Evolutionary conservation across 2,113 vertebrate genomes (phyloP).

Genomic region (Takifugu flavidus): DNA sequence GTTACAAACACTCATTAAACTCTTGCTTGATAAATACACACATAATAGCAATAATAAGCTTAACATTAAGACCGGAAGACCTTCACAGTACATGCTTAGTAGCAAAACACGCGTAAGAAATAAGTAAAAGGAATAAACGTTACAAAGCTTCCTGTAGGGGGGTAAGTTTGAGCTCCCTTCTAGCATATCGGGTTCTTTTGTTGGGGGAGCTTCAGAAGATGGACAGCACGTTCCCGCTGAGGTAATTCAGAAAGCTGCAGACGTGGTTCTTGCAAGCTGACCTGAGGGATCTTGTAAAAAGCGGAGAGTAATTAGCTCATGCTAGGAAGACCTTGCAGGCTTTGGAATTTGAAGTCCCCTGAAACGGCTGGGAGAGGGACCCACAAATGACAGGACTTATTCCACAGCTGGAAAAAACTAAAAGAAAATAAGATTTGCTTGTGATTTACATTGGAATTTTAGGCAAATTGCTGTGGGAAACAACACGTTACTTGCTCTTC

Average conservation of each 20-base stretch:
- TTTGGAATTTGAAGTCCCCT: conserved; percentile 50
- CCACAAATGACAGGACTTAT: neutral
- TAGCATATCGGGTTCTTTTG: conserved; percentile 23
- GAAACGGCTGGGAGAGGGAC: conserved; percentile 7
- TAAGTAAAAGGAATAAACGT: conserved; percentile 56
- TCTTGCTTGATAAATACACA: conserved; percentile 43
- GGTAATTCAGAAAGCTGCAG: conserved; percentile 58
- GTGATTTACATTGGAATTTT: conserved; percentile 38
- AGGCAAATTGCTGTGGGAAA: conserved; percentile 33
- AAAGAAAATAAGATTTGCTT: neutral
- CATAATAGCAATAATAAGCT: conserved; percentile 50
- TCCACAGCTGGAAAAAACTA: neutral
- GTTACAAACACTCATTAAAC: conserved; percentile 18
- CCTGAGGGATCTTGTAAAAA: conserved; percentile 80
- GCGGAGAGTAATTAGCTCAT: conserved; percentile 65
- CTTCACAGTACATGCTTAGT: conserved; percentile 67
- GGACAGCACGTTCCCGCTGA: conserved; percentile 55
- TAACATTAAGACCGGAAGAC: conserved; percentile 69
- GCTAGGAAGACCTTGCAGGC: conserved; percentile 76
- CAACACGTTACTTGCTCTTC: conserved; percentile 36
- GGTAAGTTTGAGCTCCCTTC: conserved; percentile 43
- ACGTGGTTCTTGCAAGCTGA: conserved; percentile 61
- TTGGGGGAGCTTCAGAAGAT: conserved; percentile 34
- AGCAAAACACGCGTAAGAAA: conserved; percentile 48
- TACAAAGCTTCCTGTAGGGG: conserved; percentile 59